Evolutionary conservation across 2,797 vertebrate species (phyloP).

Genomic region (Brachyrhaphis roseni): DNA sequence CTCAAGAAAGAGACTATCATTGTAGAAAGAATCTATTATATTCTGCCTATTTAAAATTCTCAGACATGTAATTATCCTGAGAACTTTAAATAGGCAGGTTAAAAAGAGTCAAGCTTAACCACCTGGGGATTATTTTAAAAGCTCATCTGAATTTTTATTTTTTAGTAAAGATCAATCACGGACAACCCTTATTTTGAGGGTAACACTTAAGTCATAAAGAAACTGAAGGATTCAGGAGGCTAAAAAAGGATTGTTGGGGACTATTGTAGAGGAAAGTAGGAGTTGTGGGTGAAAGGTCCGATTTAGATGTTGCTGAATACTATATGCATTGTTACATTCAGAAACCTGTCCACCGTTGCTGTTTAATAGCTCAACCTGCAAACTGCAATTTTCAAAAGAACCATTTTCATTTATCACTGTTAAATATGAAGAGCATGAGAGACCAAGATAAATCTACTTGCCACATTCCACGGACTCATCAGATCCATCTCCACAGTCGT

Average conservation of each 20-base stretch:
- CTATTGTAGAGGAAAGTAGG: not conserved
- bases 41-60: not conserved
- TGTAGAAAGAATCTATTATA: not conserved
- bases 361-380: not conserved
- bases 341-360: not conserved
- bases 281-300: not conserved
- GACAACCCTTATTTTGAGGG: not conserved
- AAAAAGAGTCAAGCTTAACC: not conserved
- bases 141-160: not conserved
- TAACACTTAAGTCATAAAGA: not conserved
- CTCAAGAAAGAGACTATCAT: not conserved
- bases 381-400: not conserved
- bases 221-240: not conserved
- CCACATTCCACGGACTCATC: conserved; percentile 96
- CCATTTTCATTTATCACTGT: not conserved
- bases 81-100: no score
- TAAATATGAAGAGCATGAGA: conserved; percentile 12
- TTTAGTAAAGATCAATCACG: not conserved
- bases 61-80: not conserved
- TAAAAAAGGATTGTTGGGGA: not conserved
- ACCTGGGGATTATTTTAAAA: not conserved
- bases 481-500: conserved; percentile 96
- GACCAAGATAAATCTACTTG: conserved; percentile 72
- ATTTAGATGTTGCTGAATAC: not conserved
- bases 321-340: not conserved